Evolutionary conservation across 2,113 vertebrate genomes (phyloP).

Genomic region (Tragelaphus scriptus): DNA sequence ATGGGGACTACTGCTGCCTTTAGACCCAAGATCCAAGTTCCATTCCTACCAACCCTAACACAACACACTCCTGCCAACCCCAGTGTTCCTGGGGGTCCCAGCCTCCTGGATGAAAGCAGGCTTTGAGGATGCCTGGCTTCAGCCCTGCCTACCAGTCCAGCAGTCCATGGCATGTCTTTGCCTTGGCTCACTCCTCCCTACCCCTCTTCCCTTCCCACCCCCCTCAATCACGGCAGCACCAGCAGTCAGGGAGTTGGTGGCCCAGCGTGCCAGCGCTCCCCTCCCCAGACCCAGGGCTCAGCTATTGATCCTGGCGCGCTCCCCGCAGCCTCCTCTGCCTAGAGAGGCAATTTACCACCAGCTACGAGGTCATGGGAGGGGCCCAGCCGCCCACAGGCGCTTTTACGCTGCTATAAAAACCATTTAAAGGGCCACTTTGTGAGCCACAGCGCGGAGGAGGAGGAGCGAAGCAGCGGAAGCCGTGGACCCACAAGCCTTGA

Average conservation of each 20-base stretch:
- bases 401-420: not conserved
- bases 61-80: not conserved
- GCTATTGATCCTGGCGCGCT: conserved; percentile 49
- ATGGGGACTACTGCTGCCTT: not conserved
- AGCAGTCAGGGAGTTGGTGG: not conserved
- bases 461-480: not conserved
- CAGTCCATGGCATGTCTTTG: not conserved
- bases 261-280: not conserved
- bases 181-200: not conserved
- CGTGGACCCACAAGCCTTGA: not conserved
- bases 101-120: not conserved
- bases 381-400: not conserved
- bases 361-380: conserved; percentile 54
- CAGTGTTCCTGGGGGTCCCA: not conserved
- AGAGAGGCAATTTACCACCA: conserved; percentile 62
- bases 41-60: not conserved
- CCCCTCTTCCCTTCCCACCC: not conserved
- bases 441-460: not conserved
- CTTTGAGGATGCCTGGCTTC: not conserved
- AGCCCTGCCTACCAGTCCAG: not conserved
- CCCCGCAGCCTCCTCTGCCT: conserved; percentile 48
- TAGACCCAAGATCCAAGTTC: not conserved
- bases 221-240: fast-evolving
- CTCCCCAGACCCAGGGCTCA: conserved; percentile 6
- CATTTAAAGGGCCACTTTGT: not conserved